Evolutionary conservation across 2,888 invertebrate species (phyloP), one percentile per base, ranked within the genome.

Genomic region (Drosophila eohydei): DNA sequence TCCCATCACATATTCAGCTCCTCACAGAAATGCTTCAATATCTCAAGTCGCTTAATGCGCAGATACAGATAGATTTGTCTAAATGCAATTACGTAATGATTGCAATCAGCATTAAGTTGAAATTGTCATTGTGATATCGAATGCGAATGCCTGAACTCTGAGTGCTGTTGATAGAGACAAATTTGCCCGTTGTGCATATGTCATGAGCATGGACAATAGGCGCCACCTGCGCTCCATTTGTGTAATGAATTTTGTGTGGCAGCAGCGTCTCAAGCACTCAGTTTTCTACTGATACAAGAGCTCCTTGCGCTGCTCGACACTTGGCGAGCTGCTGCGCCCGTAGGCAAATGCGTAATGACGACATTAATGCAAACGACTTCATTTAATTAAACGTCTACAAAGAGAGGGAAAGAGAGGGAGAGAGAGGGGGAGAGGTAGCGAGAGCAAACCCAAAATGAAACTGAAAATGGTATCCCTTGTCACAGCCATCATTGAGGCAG

Each of bases 281-380:
- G 11, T 46, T 34, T 66, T 5, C 38, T 57, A 26, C 43, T 34
- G 43, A 38, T 30, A 48, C 36, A 32, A 38, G 43, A 43, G 38
- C 62, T 73, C 46, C 60, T 60, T 78, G 66, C 60, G 55, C 60
- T 16, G 16, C 7, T 34, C 54, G 54, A 52, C 61, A 62, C 61
- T 44, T 44, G 52, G 36, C 54, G 71, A 65, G 46, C 48, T 58
- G 66, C 58, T 69, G 41, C 26, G 80, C 66, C 66, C 58, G 71
- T 78, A 76, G 84, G 87, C 89, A 87, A 87, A 84, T 84, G 70
- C 81, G 81, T 87, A 89, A 89, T 89, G 89, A 87, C 66, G 77
- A 74, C 88, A 84, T 84, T 84, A 84, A 84, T 89, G 84, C 88
- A 87, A 84, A 84, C 85, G 89, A 84, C 89, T 84, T 89, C 88